Evolutionary conservation across 2,797 vertebrate species (phyloP).

Genomic region (Enoplosus armatus): DNA sequence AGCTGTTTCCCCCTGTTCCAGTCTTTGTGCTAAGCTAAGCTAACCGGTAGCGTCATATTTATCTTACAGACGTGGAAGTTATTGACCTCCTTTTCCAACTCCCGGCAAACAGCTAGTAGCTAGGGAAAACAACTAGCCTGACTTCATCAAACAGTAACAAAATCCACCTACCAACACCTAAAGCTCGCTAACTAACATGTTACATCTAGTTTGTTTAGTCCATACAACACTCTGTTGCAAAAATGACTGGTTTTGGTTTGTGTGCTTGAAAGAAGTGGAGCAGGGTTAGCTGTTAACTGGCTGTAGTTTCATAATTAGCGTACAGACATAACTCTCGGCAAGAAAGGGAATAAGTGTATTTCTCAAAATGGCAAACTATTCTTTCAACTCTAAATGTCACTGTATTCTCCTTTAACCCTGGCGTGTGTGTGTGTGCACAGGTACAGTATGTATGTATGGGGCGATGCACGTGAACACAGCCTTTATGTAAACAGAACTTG

Average conservation of each 20-base stretch:
- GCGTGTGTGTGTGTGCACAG: neutral
- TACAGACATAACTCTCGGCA: neutral
- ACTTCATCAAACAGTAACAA: neutral
- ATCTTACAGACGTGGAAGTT: neutral
- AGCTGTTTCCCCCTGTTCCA: no score
- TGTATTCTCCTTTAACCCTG: neutral
- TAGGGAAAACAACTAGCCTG: neutral
- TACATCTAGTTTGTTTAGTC: neutral
- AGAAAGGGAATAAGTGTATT: neutral
- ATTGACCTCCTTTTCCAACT: neutral
- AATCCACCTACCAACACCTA: neutral
- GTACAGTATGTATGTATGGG: neutral
- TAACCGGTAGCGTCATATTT: neutral
- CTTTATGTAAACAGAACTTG: constrained; percentile 54
- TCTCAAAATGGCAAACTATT: neutral
- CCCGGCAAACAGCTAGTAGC: no score
- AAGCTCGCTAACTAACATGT: neutral
- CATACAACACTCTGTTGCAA: no score
- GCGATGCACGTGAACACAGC: constrained; percentile 30
- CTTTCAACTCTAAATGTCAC: neutral
- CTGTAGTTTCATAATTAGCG: neutral
- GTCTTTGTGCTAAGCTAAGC: no score
- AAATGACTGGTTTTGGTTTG: neutral
- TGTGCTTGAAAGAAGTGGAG: neutral
- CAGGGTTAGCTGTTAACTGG: neutral